Evolutionary conservation across 2,888 invertebrate species (phyloP).

Genomic region (Cloeon dipterum): DNA sequence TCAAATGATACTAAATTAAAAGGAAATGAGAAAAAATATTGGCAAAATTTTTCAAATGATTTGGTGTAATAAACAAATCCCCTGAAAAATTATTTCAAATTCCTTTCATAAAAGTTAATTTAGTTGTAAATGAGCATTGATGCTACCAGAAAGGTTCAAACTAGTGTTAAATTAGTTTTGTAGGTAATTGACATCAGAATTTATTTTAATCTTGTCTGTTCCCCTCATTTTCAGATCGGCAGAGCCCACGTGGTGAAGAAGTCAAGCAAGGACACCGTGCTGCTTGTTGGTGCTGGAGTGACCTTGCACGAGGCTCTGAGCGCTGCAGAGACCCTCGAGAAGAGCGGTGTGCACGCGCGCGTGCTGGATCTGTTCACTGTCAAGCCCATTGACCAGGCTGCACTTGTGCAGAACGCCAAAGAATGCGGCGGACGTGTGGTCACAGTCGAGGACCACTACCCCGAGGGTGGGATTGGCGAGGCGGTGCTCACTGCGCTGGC

Average conservation of each 20-base stretch:
- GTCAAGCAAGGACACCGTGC: constrained; percentile 50
- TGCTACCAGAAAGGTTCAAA: too few species aligned
- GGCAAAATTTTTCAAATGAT: too few species aligned
- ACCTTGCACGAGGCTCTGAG: constrained; percentile 77
- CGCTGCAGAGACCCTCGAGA: constrained; percentile 53
- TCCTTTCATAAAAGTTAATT: too few species aligned
- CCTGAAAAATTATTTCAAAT: too few species aligned
- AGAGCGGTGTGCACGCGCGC: constrained; percentile 46
- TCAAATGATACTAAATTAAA: too few species aligned
- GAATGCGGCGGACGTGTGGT: constrained; percentile 61
- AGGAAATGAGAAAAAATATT: too few species aligned
- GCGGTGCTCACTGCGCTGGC: constrained; percentile 71
- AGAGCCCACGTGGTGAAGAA: constrained; percentile 57
- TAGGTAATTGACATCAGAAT: too few species aligned
- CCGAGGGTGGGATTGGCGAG: constrained; percentile 89
- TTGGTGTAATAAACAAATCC: too few species aligned
- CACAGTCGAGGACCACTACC: constrained; percentile 95
- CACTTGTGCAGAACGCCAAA: constrained; percentile 50
- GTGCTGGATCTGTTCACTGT: constrained; percentile 91
- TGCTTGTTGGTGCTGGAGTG: constrained; percentile 82
- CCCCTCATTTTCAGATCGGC: constrained; percentile 31
- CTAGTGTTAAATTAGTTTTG: too few species aligned
- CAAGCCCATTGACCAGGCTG: constrained; percentile 73
- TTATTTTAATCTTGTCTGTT: constrained; percentile 6
- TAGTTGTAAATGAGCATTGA: too few species aligned